Evolutionary conservation across 1,140 invertebrate genomes (phyloP).

Genomic region (Nixonia krombeini): DNA sequence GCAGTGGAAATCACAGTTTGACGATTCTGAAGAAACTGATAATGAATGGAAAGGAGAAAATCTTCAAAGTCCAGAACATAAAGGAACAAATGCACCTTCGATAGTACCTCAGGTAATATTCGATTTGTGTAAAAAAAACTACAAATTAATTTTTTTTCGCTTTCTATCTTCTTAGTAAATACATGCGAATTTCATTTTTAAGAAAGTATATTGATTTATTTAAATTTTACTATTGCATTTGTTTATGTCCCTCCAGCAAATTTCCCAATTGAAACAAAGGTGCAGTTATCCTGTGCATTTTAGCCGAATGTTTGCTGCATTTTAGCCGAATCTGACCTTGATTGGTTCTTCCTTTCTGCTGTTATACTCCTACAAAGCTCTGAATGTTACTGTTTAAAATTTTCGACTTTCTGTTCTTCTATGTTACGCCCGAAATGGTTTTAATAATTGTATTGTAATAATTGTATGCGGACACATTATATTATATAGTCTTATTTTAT

Average conservation of each 20-base stretch:
- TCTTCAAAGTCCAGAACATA: slow-evolving; percentile 80
- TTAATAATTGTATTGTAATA: no score
- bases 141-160: background rate
- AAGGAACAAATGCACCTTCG: slow-evolving; percentile 55
- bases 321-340: no score
- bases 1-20: slow-evolving; percentile 95
- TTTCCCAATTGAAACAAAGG: background rate
- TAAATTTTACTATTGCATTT: background rate
- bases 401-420: no score
- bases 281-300: background rate
- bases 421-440: no score
- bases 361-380: no score
- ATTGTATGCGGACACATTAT: no score
- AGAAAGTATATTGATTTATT: no score
- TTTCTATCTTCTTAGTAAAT: no score
- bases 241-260: background rate
- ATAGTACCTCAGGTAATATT: slow-evolving; percentile 59
- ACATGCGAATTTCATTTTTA: no score
- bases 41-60: slow-evolving; percentile 92
- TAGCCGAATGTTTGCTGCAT: background rate
- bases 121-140: background rate
- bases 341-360: no score
- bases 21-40: slow-evolving; percentile 93
- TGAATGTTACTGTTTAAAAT: no score
- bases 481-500: no score